Percentiles rank a stretch among this genome's conserved stretches.
phyloP scores from a whole-genome alignment of 2,113 vertebrate genomes.

The Mormyrus lacerda region DNA sequence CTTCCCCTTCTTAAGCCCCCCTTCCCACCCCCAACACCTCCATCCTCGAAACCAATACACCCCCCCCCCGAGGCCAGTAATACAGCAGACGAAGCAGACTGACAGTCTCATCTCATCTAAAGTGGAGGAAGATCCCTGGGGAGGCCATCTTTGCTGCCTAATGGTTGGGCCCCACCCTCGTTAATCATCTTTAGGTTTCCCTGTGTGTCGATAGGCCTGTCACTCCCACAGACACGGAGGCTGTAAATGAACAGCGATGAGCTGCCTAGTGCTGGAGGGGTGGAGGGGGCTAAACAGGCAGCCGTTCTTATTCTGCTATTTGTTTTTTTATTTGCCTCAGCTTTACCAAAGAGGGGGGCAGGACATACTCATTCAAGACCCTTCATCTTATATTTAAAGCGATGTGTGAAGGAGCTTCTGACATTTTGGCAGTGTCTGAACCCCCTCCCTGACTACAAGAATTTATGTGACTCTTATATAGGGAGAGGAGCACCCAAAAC shows the following conservation, averaged over 20 bases:
- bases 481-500: neutral
- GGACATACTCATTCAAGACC: neutral
- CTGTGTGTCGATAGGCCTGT: slow-evolving; percentile 74
- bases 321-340: slow-evolving; percentile 11
- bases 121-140: slow-evolving; percentile 72
- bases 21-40: slow-evolving; percentile 1
- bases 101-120: slow-evolving; percentile 92
- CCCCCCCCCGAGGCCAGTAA: slow-evolving; percentile 78
- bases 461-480: neutral
- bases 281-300: slow-evolving; percentile 72
- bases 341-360: neutral
- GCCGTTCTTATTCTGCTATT: slow-evolving; percentile 54
- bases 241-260: slow-evolving; percentile 84
- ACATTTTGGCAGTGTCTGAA: neutral
- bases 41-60: slow-evolving; percentile 31
- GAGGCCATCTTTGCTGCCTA: slow-evolving; percentile 83
- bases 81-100: slow-evolving; percentile 96
- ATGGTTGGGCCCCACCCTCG: slow-evolving; percentile 79
- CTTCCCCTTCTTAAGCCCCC: slow-evolving; percentile 50
- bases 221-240: slow-evolving; percentile 74
- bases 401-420: no score
- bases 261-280: slow-evolving; percentile 70
- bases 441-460: neutral
- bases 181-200: slow-evolving; percentile 90
- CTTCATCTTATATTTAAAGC: neutral